Evolutionary conservation across 1,140 invertebrate species (phyloP).

Genomic region (Plectus sambesii): DNA sequence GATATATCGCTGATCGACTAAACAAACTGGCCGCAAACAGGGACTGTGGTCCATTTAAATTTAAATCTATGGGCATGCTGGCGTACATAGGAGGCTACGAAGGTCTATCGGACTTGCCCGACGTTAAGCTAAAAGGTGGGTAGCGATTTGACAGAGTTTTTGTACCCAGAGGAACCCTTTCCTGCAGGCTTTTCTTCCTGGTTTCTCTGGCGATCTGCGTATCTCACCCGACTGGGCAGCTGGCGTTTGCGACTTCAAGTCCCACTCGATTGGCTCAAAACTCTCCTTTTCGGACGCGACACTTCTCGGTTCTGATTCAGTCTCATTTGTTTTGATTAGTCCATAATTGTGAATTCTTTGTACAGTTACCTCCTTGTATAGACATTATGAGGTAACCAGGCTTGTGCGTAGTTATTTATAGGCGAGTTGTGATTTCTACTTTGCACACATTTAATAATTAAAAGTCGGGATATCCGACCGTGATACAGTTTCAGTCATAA

Average conservation of each 20-base stretch:
- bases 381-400: no score
- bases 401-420: no score
- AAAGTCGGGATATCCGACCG: no score
- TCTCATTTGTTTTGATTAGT: neutral
- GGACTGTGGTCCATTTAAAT: constrained; percentile 38
- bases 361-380: no score
- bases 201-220: constrained; percentile 49
- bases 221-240: constrained; percentile 47
- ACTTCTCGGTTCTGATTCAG: constrained; percentile 27
- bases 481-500: no score
- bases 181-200: constrained; percentile 46
- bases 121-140: constrained; percentile 45
- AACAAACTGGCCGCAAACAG: constrained; percentile 21
- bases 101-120: constrained; percentile 46
- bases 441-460: no score
- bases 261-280: constrained; percentile 49
- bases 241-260: constrained; percentile 48
- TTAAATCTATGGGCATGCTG: constrained; percentile 47
- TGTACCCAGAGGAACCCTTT: neutral
- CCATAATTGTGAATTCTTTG: no score
- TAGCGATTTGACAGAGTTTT: constrained; percentile 6
- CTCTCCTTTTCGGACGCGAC: constrained; percentile 48
- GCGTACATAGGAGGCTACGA: constrained; percentile 49
- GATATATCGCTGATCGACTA: constrained; percentile 45
- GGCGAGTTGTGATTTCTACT: no score